A percentile compares a stretch with the other conserved stretches of the same genome.
phyloP scores from a whole-genome alignment of 2,888 invertebrate species.

The Myopa tessellatipennis region DNA sequence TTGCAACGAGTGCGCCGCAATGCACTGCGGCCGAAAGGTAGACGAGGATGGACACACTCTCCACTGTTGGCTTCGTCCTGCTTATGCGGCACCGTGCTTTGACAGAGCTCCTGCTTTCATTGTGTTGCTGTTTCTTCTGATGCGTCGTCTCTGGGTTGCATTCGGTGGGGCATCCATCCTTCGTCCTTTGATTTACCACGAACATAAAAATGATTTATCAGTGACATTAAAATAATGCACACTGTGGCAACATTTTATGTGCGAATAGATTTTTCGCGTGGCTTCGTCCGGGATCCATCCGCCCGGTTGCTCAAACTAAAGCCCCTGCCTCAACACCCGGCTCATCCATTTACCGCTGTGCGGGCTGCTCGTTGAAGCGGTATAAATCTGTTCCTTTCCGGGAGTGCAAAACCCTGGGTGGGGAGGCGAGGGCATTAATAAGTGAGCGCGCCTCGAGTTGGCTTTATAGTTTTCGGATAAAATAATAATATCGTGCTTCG shows the following conservation, averaged over 20 bases:
- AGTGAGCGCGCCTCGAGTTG: slow-evolving; percentile 11
- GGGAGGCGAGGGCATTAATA: slow-evolving; percentile 6
- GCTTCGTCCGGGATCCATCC: slow-evolving; percentile 22
- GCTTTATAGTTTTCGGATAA: slow-evolving; percentile 37
- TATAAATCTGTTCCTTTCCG: slow-evolving; percentile 24
- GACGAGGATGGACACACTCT: slow-evolving; percentile 40
- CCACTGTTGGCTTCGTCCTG: slow-evolving; percentile 61
- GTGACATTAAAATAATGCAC: slow-evolving; percentile 65
- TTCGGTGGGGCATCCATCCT: slow-evolving; percentile 30
- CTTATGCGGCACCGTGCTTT: slow-evolving; percentile 27
- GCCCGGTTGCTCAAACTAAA: neutral
- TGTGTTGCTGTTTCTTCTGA: slow-evolving; percentile 8
- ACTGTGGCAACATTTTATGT: slow-evolving; percentile 68
- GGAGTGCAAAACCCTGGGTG: slow-evolving; percentile 2
- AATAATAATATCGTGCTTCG: slow-evolving; percentile 19
- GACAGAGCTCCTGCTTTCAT: slow-evolving; percentile 11
- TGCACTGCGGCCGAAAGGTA: neutral
- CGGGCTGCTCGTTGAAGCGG: slow-evolving; percentile 17
- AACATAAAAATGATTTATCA: slow-evolving; percentile 65
- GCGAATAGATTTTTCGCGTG: slow-evolving; percentile 66
- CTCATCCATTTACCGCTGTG: neutral
- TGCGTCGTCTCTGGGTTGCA: slow-evolving; percentile 34
- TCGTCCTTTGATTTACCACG: slow-evolving; percentile 61
- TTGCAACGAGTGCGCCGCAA: neutral
- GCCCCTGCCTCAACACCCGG: slow-evolving; percentile 2